Base-by-base conservation (phyloP, 2,888 invertebrate genomes). In the Pollenia angustigena region DNA sequence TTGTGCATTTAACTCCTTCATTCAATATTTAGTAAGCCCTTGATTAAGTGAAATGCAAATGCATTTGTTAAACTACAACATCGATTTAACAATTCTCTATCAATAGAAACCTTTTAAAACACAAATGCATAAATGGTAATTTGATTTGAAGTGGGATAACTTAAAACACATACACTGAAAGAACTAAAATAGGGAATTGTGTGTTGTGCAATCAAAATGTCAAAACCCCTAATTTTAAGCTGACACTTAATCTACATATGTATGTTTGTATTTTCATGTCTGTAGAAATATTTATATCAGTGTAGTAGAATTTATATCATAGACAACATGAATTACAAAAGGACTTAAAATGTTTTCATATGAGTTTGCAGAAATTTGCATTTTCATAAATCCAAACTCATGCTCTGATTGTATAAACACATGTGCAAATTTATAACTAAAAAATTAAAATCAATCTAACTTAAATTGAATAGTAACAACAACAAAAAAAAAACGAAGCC, bases 81-180 rank as follows among this genome's bases (percentile, higher is more conserved):
- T 60, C 71, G 18, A 71, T 81, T 79, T 54, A 48, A 60, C 48
- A 44, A 66, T 54, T 75, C 56, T 46, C 62, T 78, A 85, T 81
- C 66, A 62, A 81, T 40, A 18, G 56, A 72, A 81, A 72, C 71
- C 66, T 81, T 78, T 81, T 76, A 81, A 64, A 60, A 64, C 11
- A 60, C 44, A 66, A 79, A 52, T 62, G 62, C 18, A 71, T 69
- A 62, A 76, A 82, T 54, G 69, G 9, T 52, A 64, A 71, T 83
- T 78, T 71, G 3, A 64, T 71, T 76, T 54, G 11, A 48, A 54
- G 40, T 68, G 23, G 56, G 14, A 69, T 54, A 71, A 56, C 44
- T 32, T 66, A 32, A 68, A 58, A 32, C 75, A 82, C 74, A 75
- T 75, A 82, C 74, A 82, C 52, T 32, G 50, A 68, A 48, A 42